Percentiles rank a stretch among this genome's conserved stretches.
Conservation (phyloP, 2,888 invertebrate genomes). For the Schizaphis graminum region DNA sequence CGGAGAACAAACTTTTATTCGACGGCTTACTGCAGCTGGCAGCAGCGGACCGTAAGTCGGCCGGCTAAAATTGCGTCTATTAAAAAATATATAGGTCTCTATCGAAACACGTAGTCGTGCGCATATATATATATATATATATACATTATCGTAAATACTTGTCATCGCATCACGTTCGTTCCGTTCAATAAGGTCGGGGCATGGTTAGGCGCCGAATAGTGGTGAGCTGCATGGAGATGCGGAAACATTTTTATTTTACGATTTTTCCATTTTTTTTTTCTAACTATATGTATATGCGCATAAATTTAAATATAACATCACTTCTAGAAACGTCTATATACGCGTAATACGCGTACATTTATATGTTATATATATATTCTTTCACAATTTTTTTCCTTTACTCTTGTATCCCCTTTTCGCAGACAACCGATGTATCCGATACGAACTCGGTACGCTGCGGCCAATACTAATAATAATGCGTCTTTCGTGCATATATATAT, state of each 20-base stretch:
- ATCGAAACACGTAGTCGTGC: not conserved
- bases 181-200: not conserved
- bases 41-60: not conserved
- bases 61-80: not conserved
- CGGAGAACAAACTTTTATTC: not conserved
- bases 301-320: conserved; percentile 10
- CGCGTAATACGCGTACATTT: not conserved
- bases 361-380: not conserved
- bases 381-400: not conserved
- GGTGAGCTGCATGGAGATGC: not conserved
- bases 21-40: not conserved
- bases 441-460: not conserved
- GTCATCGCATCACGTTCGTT: conserved; percentile 5
- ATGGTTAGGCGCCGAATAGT: not conserved
- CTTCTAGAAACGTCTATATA: not conserved
- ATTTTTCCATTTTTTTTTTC: not conserved
- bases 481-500: not conserved
- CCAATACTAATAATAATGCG: conserved; percentile 8
- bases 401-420: not conserved
- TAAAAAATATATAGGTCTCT: conserved; percentile 5
- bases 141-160: conserved; percentile 2
- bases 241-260: not conserved
- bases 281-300: not conserved
- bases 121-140: not conserved
- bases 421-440: not conserved